Conservation (phyloP, 2,797 vertebrate genomes). For the Chiroxiphia lanceolata region DNA sequence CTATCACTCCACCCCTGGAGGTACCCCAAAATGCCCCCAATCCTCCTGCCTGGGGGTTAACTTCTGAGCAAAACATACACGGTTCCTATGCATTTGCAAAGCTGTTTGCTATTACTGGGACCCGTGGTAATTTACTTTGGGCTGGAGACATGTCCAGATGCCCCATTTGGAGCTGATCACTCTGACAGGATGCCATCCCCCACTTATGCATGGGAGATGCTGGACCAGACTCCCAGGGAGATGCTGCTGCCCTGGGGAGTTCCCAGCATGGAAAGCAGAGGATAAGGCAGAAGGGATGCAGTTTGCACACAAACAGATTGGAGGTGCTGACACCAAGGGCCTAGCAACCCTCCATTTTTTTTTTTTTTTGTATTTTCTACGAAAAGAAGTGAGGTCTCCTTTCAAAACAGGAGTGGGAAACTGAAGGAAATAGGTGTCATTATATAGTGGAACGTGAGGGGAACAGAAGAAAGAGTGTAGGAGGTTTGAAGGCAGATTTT, state of each 20-base stretch:
- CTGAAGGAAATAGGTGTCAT: background rate
- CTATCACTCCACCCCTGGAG: background rate
- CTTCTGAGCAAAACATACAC: background rate
- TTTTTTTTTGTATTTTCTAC: background rate
- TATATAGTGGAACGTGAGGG: background rate
- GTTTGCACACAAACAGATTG: background rate
- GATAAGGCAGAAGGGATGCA: background rate
- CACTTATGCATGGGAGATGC: rapidly evolving
- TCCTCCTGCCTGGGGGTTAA: background rate
- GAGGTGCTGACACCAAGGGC: background rate
- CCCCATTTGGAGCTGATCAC: background rate
- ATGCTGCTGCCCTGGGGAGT: background rate
- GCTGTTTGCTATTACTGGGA: background rate
- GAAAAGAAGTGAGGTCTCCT: background rate
- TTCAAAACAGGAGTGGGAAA: background rate
- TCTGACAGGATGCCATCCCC: background rate
- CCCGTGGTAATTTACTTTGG: background rate
- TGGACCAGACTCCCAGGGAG: background rate
- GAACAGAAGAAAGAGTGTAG: background rate
- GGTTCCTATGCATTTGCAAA: background rate
- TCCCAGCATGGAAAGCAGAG: rapidly evolving
- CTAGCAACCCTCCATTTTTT: background rate
- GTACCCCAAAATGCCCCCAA: background rate
- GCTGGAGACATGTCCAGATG: background rate
- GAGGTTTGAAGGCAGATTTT: background rate